A percentile compares a stretch with the other conserved stretches of the same genome.
phyloP scores from a whole-genome alignment of 1,140 invertebrate genomes.

The Danaus plexippus region DNA sequence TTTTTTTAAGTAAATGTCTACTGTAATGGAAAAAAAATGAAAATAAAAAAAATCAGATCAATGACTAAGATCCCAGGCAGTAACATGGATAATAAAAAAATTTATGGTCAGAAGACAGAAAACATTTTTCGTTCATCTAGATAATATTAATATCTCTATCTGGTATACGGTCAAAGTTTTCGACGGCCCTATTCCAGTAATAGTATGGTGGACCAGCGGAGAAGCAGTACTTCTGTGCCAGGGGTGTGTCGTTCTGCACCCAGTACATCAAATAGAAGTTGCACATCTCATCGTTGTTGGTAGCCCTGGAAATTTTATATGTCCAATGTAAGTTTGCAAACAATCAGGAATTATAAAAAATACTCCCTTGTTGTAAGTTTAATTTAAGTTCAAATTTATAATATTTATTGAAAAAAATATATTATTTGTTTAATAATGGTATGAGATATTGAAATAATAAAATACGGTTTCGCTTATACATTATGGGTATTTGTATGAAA shows the following conservation, averaged over 20 bases:
- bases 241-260: conserved; percentile 84
- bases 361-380: neutral
- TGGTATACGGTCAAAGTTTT: conserved; percentile 85
- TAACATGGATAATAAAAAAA: no score
- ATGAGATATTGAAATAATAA: no score
- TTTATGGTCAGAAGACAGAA: no score
- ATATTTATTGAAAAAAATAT: neutral
- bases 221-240: conserved; percentile 90
- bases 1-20: no score
- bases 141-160: conserved; percentile 77
- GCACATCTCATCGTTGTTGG: conserved; percentile 98
- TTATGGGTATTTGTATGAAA: no score
- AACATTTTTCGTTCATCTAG: conserved; percentile 34
- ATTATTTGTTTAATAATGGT: neutral
- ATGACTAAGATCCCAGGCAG: no score
- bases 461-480: no score
- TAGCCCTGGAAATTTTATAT: conserved; percentile 73
- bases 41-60: no score
- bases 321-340: neutral
- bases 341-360: neutral
- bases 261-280: conserved; percentile 99
- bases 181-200: conserved; percentile 78
- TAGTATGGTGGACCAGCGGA: conserved; percentile 85
- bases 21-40: no score
- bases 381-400: no score